These are phyloP conservation scores for Haemorhous mexicanus DNA, from an alignment of 2,113 vertebrate species.

Conservation along the genomic window DNA sequence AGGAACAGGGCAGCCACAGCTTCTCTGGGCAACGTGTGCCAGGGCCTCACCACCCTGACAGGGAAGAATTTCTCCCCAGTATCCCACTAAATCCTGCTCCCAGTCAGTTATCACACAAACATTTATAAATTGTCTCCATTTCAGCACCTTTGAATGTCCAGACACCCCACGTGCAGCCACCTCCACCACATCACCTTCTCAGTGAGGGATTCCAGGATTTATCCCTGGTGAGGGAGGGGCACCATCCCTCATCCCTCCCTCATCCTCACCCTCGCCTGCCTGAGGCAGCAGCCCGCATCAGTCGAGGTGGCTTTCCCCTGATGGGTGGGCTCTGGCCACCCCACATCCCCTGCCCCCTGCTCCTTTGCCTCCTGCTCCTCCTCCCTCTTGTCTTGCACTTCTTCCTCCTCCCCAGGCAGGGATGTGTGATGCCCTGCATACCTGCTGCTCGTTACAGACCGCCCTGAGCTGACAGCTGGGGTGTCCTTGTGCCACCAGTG, in stretches of 20 bases:
- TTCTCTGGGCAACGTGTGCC: not conserved
- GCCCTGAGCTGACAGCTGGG: fast-evolving
- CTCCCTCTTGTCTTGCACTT: not conserved
- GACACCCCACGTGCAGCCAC: fast-evolving
- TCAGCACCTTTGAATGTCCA: not conserved
- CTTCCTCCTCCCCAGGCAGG: not conserved
- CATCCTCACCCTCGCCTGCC: not conserved
- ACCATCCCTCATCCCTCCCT: not conserved
- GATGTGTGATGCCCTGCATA: not conserved
- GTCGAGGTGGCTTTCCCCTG: not conserved
- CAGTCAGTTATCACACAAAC: not conserved
- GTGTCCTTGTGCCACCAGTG: not conserved
- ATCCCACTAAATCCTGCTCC: not conserved
- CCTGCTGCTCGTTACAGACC: fast-evolving
- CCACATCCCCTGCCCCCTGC: not conserved
- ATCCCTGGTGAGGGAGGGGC: not conserved
- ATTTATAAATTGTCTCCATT: not conserved
- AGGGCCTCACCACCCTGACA: not conserved
- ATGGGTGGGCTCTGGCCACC: not conserved
- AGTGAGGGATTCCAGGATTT: not conserved
- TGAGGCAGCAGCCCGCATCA: not conserved
- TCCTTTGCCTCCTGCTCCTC: not conserved
- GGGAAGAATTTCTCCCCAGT: not conserved
- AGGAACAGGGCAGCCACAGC: not conserved
- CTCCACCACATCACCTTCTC: not conserved